Evolutionary conservation across 2,888 invertebrate species (phyloP), one percentile per base, ranked within the genome.

Genomic region (Platerodrilus igneus): DNA sequence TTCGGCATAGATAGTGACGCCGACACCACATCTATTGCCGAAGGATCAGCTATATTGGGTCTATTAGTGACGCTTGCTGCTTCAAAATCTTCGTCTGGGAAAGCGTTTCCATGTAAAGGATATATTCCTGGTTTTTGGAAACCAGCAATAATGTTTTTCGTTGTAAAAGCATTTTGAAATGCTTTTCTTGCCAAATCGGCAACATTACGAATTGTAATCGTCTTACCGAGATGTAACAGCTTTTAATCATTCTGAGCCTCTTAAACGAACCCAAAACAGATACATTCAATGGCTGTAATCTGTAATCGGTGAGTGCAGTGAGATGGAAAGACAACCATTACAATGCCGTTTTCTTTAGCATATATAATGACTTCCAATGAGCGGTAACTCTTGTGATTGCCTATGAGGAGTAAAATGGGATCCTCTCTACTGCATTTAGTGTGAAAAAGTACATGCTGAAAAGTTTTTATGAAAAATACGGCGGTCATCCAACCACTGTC

Each of bases 221-320:
- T 51, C 44, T 47, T 53, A 11, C 13, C 27, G 13, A 11, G 27
- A 27, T 27, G 27, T 27, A 14, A 27, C 9, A 27, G 6, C 27
- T 11, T 22, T 41, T 42, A 38, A 48, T 49, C 30, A 50, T 52
- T 13, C 51, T 56, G n/a, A 41, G n/a, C n/a, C n/a, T 45, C 41
- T 61, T 62, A 26, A 61, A 55, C 58, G 27, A 14, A 11, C 40
- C 31, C 29, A 17, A n/a, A 32, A n/a, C 32, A 25, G 37, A 18
- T 8, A 44, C 37, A 29, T 45, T 34, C 28, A 37, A 22, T 14
- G 60, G 60, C 45, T 64, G 62, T 13, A n/a, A n/a, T n/a, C n/a
- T n/a, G n/a, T n/a, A 62, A 33, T 33, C 46, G 15, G 60, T 59
- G 31, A 65, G 56, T 7, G 60, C n/a, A n/a, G n/a, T n/a, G n/a